Base-by-base conservation (phyloP, 1,140 invertebrate genomes). In the Pogonognathellus flavescens region DNA sequence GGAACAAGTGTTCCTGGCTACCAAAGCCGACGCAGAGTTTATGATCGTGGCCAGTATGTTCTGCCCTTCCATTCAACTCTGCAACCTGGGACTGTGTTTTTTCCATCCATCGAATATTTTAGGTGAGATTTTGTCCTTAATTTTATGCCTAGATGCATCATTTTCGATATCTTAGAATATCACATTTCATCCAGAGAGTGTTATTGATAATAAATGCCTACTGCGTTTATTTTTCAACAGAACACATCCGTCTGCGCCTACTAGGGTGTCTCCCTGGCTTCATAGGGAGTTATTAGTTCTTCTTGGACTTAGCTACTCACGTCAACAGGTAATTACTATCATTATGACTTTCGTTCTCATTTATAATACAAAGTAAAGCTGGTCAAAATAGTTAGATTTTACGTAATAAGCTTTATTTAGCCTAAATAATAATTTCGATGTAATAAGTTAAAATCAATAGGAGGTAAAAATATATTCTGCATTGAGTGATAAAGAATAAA, bases 251-350 rank as follows among this genome's bases (percentile, higher is more conserved):
- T 93, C 94, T 31, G 94, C 95, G 90, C 93, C 94, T 80, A 94
- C 95, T 90, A 93, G 97, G 3, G 90, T 98, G 53, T 93, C 96
- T 72, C 95, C 95, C 0, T 98, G 96, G 96, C 91, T 98, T 1
- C 95, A 95, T 89, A 92, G 97, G 84, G 97, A 98, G 91, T 91
- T 98, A 16, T 93, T 93, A 90, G 94, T 94, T 89, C 90, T 97
- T 14, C 60, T 93, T 4, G 87, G 92, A 88, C 91, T 94, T 88
- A 92, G 91, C 86, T 84, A 82, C 14, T 41, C 59, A n/a, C 41
- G 84, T 53, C 52, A 52, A 53, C 72, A 88, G 81, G 87, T 87
- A 72, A n/a, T n/a, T n/a, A n/a, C n/a, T n/a, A n/a, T n/a, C n/a
- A n/a, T n/a, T n/a, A n/a, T n/a, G n/a, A n/a, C n/a, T n/a, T n/a